Percentiles rank a stretch among this genome's conserved stretches.
Conservation (phyloP, 1,140 invertebrate genomes). For the Lepidurus apus region DNA sequence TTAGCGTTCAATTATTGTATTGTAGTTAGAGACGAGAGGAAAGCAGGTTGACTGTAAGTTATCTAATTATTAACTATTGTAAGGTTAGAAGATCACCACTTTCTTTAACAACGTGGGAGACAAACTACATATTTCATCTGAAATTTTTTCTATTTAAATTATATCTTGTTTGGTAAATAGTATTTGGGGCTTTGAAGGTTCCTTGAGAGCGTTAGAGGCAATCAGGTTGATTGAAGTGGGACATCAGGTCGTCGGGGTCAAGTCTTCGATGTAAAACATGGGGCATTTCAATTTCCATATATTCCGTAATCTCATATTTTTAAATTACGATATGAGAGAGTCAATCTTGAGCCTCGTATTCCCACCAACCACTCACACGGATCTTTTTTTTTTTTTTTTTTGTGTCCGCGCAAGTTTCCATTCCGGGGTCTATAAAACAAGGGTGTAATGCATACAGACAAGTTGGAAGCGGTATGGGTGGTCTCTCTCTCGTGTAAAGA, state of each 20-base stretch:
- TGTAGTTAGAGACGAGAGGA: too few species aligned
- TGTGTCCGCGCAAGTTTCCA: background rate
- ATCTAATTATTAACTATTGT: too few species aligned
- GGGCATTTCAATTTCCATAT: background rate
- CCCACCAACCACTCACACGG: background rate
- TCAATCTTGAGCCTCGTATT: background rate
- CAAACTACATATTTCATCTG: too few species aligned
- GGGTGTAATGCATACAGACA: background rate
- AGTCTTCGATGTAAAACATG: background rate
- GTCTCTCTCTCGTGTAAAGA: slow-evolving; percentile 18
- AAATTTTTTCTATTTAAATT: background rate
- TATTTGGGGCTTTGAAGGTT: background rate
- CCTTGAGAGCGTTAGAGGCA: slow-evolving; percentile 11
- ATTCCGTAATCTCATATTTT: background rate
- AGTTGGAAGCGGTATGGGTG: background rate
- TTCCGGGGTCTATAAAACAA: background rate
- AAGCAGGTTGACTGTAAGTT: too few species aligned
- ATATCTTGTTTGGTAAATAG: background rate
- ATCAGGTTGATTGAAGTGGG: slow-evolving; percentile 19
- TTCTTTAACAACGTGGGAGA: too few species aligned
- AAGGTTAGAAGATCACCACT: too few species aligned
- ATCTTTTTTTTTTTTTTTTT: background rate
- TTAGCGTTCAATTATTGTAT: too few species aligned
- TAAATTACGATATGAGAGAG: background rate
- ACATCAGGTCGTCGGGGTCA: background rate